phyloP scores from a whole-genome alignment of 1,140 invertebrate species.

The Bombus terrestris region DNA sequence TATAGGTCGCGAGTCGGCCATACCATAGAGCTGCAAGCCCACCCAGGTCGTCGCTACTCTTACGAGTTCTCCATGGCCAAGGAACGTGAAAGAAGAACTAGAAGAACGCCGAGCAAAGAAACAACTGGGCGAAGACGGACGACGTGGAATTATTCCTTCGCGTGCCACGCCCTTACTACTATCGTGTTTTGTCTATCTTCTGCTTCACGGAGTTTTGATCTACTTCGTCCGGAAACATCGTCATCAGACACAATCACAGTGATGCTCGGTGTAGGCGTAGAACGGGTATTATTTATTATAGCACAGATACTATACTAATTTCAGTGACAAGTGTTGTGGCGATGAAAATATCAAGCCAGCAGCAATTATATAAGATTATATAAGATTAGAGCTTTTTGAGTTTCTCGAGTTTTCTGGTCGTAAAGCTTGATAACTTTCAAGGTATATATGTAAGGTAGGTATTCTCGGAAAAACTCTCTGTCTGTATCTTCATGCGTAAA shows the following conservation, averaged over 20 bases:
- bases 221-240: conserved; percentile 15
- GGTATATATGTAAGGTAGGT: too few relatives aligned
- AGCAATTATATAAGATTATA: too few relatives aligned
- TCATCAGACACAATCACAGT: background rate
- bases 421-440: too few relatives aligned
- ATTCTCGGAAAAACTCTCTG: too few relatives aligned
- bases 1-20: background rate
- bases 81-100: background rate
- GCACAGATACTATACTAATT: conserved; percentile 18
- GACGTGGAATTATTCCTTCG: conserved; percentile 39
- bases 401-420: background rate
- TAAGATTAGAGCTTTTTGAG: background rate
- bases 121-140: conserved; percentile 31
- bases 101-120: background rate
- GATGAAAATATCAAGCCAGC: background rate
- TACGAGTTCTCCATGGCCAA: background rate
- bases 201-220: background rate
- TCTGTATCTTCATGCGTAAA: too few relatives aligned
- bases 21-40: conserved; percentile 32
- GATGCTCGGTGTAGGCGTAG: too few relatives aligned
- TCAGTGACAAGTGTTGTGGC: background rate
- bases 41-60: conserved; percentile 61
- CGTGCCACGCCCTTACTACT: conserved; percentile 22
- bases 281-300: background rate
- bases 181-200: conserved; percentile 42